Evolutionary conservation across 2,113 vertebrate genomes (phyloP).

Genomic region (Halichoerus grypus): DNA sequence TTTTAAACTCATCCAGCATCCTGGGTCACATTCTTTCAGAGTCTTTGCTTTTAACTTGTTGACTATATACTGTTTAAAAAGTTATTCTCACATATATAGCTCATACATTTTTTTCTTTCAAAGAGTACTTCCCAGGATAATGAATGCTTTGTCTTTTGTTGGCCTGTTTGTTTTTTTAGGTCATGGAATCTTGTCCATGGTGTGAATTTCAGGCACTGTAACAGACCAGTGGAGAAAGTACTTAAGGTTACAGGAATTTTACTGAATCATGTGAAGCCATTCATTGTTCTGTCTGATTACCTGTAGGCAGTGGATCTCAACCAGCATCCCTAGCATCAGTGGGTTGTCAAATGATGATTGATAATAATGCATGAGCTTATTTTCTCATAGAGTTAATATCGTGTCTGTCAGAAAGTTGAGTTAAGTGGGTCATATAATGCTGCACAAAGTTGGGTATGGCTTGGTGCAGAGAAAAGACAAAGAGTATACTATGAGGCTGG

Average conservation of each 20-base stretch:
- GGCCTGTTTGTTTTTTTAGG: not conserved
- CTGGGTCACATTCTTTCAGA: not conserved
- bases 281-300: not conserved
- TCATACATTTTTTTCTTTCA: constrained; percentile 2
- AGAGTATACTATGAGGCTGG: not conserved
- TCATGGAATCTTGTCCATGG: not conserved
- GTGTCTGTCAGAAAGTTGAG: not conserved
- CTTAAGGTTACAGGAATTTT: not conserved
- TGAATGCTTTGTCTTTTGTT: not conserved
- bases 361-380: not conserved
- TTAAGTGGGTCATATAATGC: not conserved
- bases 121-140: not conserved
- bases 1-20: not conserved
- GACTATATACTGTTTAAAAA: not conserved
- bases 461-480: not conserved
- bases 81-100: not conserved
- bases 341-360: not conserved
- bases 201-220: not conserved
- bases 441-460: not conserved
- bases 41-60: not conserved
- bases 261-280: not conserved
- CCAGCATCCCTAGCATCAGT: not conserved
- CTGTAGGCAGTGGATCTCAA: not conserved
- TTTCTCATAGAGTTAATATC: not conserved
- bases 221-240: not conserved